These are phyloP conservation scores for Macrosteles quadrilineatus DNA, from an alignment of 1,140 invertebrate genomes.

Conservation along the genomic window DNA sequence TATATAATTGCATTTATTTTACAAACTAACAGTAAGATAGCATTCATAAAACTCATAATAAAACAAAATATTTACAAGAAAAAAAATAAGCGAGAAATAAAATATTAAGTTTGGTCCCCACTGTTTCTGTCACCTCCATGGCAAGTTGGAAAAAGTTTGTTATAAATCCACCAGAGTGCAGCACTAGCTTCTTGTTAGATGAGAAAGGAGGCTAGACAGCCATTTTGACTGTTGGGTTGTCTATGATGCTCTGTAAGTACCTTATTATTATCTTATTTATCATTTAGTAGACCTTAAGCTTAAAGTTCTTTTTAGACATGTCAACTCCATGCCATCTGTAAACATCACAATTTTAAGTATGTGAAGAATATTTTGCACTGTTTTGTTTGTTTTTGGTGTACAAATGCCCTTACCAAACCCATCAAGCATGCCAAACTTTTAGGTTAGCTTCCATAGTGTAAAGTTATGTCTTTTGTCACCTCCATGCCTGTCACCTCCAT, in stretches of 20 bases:
- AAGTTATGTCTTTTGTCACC: not conserved
- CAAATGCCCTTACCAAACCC: not conserved
- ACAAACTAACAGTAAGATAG: not conserved
- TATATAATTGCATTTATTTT: not conserved
- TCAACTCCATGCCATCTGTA: slow-evolving; percentile 5
- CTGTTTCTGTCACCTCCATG: not conserved
- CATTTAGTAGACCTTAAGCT: not conserved
- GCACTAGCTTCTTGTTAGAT: not conserved
- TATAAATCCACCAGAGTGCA: not conserved
- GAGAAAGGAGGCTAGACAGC: not conserved
- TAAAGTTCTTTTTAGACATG: not conserved
- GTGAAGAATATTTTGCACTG: not conserved
- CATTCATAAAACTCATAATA: not conserved
- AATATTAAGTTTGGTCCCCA: not conserved
- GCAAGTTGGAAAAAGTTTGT: not conserved
- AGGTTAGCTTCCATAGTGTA: not conserved
- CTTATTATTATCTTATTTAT: not conserved
- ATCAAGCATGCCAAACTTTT: not conserved
- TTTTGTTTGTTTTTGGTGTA: not conserved
- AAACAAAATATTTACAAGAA: not conserved
- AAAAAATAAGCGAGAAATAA: not conserved
- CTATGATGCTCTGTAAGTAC: not conserved
- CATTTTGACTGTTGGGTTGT: not conserved
- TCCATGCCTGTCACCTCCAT: slow-evolving; percentile 1
- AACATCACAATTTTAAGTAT: not conserved